Percentiles rank a stretch among this genome's conserved stretches.
phyloP scores from a whole-genome alignment of 2,888 invertebrate species.

The Mesorhabditis sp. region DNA sequence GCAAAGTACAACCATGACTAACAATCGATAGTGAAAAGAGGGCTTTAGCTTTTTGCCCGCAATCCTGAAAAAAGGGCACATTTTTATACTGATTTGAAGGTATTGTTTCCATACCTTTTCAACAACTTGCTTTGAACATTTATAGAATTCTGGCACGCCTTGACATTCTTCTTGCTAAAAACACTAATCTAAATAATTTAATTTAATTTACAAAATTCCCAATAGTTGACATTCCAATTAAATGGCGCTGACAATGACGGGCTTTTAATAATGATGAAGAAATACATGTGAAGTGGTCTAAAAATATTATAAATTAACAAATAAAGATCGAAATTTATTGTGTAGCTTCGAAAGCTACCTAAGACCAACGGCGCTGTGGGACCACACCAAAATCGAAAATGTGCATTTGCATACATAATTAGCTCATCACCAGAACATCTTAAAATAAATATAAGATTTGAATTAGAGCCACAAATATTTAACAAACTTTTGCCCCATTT shows the following conservation, averaged over 20 bases:
- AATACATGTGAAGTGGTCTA: background rate
- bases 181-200: background rate
- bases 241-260: constrained; percentile 6
- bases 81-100: no score
- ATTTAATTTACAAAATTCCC: background rate
- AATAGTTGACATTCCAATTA: background rate
- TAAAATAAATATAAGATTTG: background rate
- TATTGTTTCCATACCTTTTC: background rate
- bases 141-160: background rate
- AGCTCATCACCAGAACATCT: background rate
- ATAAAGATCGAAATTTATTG: background rate
- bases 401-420: background rate
- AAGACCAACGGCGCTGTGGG: background rate
- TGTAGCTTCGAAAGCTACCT: background rate
- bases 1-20: background rate
- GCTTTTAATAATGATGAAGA: background rate
- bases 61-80: no score
- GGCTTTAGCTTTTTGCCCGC: background rate
- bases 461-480: background rate
- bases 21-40: background rate
- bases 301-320: background rate
- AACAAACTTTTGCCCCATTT: background rate
- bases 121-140: background rate
- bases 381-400: background rate
- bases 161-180: background rate